Evolutionary conservation across 2,888 invertebrate genomes (phyloP).

Genomic region (Bellardia bayeri): DNA sequence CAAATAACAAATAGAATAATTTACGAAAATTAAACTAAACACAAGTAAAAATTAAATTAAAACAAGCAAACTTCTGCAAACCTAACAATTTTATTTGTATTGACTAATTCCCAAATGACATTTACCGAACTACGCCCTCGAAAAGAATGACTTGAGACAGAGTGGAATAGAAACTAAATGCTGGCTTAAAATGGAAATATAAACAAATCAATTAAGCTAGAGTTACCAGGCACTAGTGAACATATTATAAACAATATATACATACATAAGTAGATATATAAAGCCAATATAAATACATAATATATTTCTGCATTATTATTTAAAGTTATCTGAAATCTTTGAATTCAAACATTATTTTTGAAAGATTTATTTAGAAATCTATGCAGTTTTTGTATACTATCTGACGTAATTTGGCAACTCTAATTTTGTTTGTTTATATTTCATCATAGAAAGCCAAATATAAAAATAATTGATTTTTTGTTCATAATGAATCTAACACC

Average conservation of each 20-base stretch:
- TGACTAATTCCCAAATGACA: constrained; percentile 71
- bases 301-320: too few species aligned
- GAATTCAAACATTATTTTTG: too few species aligned
- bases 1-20: constrained; percentile 47
- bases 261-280: neutral
- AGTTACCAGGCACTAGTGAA: constrained; percentile 30
- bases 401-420: too few species aligned
- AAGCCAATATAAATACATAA: neutral
- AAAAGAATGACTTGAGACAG: constrained; percentile 70
- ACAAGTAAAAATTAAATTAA: constrained; percentile 64
- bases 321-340: too few species aligned
- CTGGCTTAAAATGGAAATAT: constrained; percentile 49
- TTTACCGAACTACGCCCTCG: constrained; percentile 76
- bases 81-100: constrained; percentile 33
- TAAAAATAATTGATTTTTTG: too few species aligned
- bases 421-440: too few species aligned
- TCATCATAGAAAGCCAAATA: too few species aligned
- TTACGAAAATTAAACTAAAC: constrained; percentile 45
- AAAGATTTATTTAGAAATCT: too few species aligned
- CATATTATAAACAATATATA: neutral
- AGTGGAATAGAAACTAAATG: constrained; percentile 63
- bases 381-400: too few species aligned
- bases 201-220: constrained; percentile 56
- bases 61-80: constrained; percentile 19
- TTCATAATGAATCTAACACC: too few species aligned